Conservation (phyloP, 1,140 invertebrate genomes). For the Steinernema feltiae region DNA sequence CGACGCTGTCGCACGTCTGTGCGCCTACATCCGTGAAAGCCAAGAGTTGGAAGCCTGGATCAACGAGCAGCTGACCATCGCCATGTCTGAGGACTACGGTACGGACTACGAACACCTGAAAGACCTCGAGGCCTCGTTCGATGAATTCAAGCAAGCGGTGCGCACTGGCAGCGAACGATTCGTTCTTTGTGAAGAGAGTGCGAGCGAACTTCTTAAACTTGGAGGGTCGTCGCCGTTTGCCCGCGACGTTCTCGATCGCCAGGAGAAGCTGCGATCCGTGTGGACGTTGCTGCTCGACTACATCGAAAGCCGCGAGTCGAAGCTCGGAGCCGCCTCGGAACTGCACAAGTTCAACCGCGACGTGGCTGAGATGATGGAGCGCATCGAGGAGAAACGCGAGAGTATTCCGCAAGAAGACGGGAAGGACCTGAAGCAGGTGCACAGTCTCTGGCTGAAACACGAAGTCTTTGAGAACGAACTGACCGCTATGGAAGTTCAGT, state of each 20-base stretch:
- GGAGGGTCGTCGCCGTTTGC: conserved; percentile 69
- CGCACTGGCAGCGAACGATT: conserved; percentile 85
- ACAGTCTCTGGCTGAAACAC: conserved; percentile 75
- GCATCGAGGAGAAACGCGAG: conserved; percentile 80
- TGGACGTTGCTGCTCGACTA: conserved; percentile 82
- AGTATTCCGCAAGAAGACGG: conserved; percentile 77
- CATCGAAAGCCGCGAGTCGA: conserved; percentile 75
- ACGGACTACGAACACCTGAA: conserved; percentile 91
- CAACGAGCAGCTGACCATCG: conserved; percentile 79
- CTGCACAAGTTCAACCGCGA: conserved; percentile 94
- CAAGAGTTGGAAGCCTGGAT: conserved; percentile 89
- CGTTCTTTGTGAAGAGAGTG: conserved; percentile 81
- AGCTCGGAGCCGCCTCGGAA: conserved; percentile 82
- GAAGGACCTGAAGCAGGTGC: conserved; percentile 75
- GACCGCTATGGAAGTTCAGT: conserved; percentile 81
- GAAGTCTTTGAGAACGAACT: conserved; percentile 92
- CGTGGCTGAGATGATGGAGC: conserved; percentile 79
- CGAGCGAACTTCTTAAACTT: conserved; percentile 71
- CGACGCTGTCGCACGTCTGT: conserved; percentile 67
- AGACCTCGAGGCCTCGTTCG: conserved; percentile 83
- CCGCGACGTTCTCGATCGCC: conserved; percentile 75
- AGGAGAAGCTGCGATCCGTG: conserved; percentile 76
- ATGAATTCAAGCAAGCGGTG: conserved; percentile 84
- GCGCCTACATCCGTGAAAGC: conserved; percentile 84
- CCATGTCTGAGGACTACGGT: conserved; percentile 87